These are phyloP conservation scores for Sebastes umbrosus DNA, from an alignment of 2,797 vertebrate species.

Conservation along the genomic window DNA sequence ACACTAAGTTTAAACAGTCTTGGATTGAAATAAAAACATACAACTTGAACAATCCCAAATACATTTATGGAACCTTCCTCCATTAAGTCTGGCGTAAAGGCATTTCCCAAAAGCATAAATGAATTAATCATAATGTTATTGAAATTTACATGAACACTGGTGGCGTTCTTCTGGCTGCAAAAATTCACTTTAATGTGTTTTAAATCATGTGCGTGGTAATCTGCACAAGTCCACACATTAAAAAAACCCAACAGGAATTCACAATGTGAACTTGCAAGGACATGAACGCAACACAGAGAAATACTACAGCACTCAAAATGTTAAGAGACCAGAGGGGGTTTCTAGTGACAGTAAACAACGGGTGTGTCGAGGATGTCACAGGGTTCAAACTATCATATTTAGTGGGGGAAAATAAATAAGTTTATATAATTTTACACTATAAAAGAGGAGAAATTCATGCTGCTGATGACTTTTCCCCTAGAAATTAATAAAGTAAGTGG, in stretches of 20 bases:
- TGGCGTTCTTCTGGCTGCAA: not conserved
- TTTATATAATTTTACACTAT: not conserved
- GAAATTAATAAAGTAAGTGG: not conserved
- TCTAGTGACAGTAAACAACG: slow-evolving; percentile 17
- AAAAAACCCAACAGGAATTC: not conserved
- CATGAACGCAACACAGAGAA: slow-evolving; percentile 14
- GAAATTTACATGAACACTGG: not conserved
- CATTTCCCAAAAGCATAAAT: not conserved
- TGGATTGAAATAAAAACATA: not conserved
- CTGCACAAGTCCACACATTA: not conserved
- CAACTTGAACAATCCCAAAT: not conserved
- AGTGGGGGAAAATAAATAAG: accelerated
- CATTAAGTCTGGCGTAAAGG: not conserved
- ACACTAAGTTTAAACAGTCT: not conserved
- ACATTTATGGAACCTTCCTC: not conserved
- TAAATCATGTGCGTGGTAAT: not conserved
- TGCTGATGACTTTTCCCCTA: not conserved
- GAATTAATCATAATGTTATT: not conserved
- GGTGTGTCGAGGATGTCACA: slow-evolving; percentile 10
- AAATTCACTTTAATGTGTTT: not conserved
- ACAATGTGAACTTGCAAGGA: slow-evolving; percentile 35
- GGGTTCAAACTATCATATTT: not conserved
- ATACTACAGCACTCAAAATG: not conserved
- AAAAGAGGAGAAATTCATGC: not conserved
- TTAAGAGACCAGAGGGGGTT: not conserved